Conservation (phyloP, 2,113 vertebrate genomes). For the Caloenas nicobarica region DNA sequence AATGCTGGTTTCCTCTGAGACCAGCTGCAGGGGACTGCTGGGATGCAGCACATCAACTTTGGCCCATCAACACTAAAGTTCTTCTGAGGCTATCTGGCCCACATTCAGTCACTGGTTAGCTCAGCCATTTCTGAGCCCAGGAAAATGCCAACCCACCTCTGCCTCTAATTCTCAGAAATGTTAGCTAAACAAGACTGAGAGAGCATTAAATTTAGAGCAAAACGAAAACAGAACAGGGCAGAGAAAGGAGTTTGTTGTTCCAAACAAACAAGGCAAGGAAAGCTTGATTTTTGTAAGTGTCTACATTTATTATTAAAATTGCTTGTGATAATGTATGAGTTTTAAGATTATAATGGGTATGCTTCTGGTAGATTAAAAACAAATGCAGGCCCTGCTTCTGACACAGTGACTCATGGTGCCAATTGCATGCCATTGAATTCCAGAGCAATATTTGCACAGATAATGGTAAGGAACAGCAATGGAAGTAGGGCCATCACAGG, state of each 20-base stretch:
- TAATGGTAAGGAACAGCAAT: not conserved
- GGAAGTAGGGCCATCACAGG: not conserved
- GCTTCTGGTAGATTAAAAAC: not conserved
- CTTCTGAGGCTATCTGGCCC: conserved; percentile 5
- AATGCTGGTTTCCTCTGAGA: conserved; percentile 5
- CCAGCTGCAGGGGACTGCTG: not conserved
- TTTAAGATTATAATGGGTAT: not conserved
- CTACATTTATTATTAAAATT: not conserved
- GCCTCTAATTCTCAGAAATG: not conserved
- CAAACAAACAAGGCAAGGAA: not conserved
- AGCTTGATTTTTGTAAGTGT: not conserved
- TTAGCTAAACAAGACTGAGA: not conserved
- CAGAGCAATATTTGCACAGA: not conserved
- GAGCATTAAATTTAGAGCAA: not conserved
- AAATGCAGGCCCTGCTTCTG: not conserved
- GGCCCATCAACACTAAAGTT: not conserved
- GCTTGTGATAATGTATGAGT: not conserved
- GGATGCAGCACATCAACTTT: not conserved
- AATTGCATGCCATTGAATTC: not conserved
- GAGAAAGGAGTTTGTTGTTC: not conserved
- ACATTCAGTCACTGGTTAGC: not conserved
- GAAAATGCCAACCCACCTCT: conserved; percentile 22
- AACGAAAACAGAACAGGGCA: not conserved
- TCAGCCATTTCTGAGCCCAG: conserved; percentile 2
- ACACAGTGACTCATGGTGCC: not conserved